Evolutionary conservation across 23 tunicate genomes (phyloP), one percentile per base, ranked within the genome.

Genomic region (Diplosoma virens): DNA sequence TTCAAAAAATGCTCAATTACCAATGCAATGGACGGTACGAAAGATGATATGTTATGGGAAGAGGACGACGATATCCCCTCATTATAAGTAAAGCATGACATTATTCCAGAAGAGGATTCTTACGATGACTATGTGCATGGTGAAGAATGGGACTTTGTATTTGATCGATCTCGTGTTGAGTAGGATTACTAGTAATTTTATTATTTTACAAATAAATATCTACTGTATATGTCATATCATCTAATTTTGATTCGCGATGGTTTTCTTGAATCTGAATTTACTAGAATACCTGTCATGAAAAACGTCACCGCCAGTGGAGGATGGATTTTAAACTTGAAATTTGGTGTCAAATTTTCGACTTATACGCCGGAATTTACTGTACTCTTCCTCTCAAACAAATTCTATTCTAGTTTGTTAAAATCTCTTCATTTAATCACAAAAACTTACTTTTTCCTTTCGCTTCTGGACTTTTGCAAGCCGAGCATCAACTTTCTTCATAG

Each of bases 391-490:
- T 11, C 52, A 9, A 9, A 16, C 14, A 45, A 16, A 45, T 11
- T 11, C 52, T 11, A 11, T 45, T 45, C 52, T 16, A 45, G 52
- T 45, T 11, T 9, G 64, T 21, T 21, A 56, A 18, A 16, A 45
- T 16, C 52, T 9, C 16, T 45, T 16, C 11, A 9, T 45, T 45
- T 9, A 45, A 45, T 45, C 16, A n/a, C 52, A 9, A 45, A 3
- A 2, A 69, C 55, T 47, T 54, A 84, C 87, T 33, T 82, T 81
- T 48, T 92, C 97, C 50, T 78, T 80, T 11, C 90, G 45, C 59
- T 92, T 92, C 30, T 71, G 66, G 26, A 92, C 86, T 70, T 81
- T 92, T 0, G 80, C 50, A 76, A 92, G 21, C 54, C 89, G 70
- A 3, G 30, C 64, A 28, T 75, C 83, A 20, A 92, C 84, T 47